Evolutionary conservation across 2,797 vertebrate genomes (phyloP).

Genomic region (Eulemur mongoz): DNA sequence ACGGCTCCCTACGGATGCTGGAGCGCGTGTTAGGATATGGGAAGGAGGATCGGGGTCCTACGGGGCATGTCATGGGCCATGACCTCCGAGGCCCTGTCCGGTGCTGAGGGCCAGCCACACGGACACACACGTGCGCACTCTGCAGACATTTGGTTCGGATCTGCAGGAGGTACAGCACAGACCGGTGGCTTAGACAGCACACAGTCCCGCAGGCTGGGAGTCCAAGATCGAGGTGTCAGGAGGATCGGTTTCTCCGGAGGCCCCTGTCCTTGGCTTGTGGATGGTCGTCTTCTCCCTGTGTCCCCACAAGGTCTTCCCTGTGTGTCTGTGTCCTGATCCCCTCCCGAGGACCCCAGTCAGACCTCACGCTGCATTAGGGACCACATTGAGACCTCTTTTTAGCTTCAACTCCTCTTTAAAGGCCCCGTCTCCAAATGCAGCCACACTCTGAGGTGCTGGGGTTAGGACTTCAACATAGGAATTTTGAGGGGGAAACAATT

Average conservation of each 20-base stretch:
- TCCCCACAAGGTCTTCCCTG: background rate
- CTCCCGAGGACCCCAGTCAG: background rate
- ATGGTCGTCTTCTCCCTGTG: background rate
- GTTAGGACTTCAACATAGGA: too few species aligned
- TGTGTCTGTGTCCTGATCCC: background rate
- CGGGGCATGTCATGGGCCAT: background rate
- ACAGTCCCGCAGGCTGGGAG: background rate
- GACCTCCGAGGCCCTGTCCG: background rate
- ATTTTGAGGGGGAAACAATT: too few species aligned
- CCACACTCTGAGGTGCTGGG: too few species aligned
- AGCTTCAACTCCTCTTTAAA: too few species aligned
- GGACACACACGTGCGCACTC: rapidly evolving
- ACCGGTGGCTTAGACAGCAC: background rate
- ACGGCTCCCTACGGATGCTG: rapidly evolving
- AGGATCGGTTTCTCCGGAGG: background rate
- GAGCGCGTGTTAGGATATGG: rapidly evolving
- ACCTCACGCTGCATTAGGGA: background rate
- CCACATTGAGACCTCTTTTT: too few species aligned
- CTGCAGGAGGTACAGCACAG: background rate
- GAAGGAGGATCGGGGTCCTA: background rate
- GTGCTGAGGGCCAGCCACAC: rapidly evolving
- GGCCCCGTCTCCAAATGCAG: too few species aligned
- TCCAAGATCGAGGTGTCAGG: background rate
- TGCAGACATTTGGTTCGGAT: background rate
- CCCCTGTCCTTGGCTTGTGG: background rate